Evolutionary conservation across 2,113 vertebrate species (phyloP).

Genomic region (Aix galericulata): DNA sequence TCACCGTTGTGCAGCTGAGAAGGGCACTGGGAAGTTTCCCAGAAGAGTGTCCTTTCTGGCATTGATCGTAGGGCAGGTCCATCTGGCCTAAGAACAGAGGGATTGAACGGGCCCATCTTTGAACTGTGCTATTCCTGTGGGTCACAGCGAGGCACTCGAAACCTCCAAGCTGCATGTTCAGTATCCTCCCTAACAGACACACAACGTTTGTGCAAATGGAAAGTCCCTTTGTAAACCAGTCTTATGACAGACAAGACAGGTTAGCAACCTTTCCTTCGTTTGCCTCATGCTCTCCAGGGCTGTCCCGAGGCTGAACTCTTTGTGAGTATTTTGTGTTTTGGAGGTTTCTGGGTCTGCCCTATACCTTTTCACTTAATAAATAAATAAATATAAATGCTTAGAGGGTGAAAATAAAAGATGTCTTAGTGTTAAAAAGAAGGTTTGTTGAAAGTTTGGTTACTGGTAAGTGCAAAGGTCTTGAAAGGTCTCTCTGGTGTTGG

Average conservation of each 20-base stretch:
- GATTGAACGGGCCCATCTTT: constrained; percentile 3
- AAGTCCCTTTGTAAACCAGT: background rate
- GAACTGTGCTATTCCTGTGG: constrained; percentile 30
- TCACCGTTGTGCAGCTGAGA: constrained; percentile 9
- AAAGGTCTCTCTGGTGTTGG: background rate
- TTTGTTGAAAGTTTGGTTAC: background rate
- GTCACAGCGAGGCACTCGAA: background rate
- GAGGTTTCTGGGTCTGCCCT: background rate
- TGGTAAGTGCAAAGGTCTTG: background rate
- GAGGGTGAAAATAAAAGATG: background rate
- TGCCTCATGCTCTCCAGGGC: background rate
- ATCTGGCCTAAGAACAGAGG: constrained; percentile 30
- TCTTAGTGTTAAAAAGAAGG: background rate
- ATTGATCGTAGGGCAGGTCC: constrained; percentile 10
- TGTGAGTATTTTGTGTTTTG: background rate
- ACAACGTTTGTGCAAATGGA: constrained; percentile 5
- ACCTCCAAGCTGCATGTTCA: background rate
- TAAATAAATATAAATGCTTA: background rate
- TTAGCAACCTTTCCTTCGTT: background rate
- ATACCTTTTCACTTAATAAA: background rate
- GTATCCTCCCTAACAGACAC: background rate
- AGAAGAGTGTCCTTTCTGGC: constrained; percentile 49
- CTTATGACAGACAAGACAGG: background rate
- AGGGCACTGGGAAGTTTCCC: constrained; percentile 22
- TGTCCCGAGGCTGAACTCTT: background rate